phyloP scores from a whole-genome alignment of 2,113 vertebrate species.

The Chionis minor region DNA sequence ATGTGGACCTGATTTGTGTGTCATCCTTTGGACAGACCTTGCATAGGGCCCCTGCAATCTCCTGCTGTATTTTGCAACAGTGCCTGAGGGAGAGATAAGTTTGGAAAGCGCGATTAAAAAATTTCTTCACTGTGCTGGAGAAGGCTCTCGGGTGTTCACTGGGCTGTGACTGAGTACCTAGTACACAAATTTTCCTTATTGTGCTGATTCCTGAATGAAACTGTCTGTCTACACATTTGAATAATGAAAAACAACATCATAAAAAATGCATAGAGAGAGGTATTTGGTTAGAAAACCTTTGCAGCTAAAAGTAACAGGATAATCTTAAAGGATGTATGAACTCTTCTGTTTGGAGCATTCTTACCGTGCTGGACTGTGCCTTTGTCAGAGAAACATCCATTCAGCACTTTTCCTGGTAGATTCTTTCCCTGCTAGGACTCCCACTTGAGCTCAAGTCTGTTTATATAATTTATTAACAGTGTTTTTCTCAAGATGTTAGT shows the following conservation, averaged over 20 bases:
- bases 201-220: neutral
- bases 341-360: neutral
- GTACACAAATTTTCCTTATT: neutral
- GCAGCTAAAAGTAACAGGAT: neutral
- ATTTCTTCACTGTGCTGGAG: neutral
- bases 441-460: neutral
- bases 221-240: neutral
- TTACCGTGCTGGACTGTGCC: neutral
- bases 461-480: neutral
- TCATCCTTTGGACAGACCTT: slow-evolving; percentile 1
- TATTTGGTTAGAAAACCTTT: neutral
- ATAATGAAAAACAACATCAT: neutral
- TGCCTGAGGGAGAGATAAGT: neutral
- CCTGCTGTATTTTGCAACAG: slow-evolving; percentile 22
- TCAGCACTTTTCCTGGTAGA: neutral
- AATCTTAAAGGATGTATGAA: neutral
- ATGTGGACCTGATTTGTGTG: slow-evolving; percentile 40
- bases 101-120: neutral
- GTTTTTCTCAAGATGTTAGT: neutral
- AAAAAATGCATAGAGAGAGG: neutral
- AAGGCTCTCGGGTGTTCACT: neutral
- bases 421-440: neutral
- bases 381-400: neutral
- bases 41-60: slow-evolving; percentile 4
- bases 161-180: neutral